phyloP scores from a whole-genome alignment of 1,140 invertebrate genomes.

The Achatina immaculata region DNA sequence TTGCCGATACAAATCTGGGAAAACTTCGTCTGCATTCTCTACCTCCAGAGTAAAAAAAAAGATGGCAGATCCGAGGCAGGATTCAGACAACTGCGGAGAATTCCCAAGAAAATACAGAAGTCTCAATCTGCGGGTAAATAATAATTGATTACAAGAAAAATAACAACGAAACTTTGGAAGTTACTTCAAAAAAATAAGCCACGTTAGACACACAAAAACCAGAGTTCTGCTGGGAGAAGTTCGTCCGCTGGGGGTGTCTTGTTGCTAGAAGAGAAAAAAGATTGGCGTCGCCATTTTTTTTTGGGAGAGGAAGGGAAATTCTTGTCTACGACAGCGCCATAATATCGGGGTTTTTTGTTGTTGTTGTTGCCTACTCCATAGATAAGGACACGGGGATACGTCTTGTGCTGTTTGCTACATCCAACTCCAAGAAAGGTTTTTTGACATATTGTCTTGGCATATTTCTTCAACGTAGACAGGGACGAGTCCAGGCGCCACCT shows the following conservation, averaged over 20 bases:
- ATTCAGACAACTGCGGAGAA: too few species aligned
- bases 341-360: slow-evolving; percentile 2
- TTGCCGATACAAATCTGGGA: slow-evolving; percentile 21
- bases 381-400: not conserved
- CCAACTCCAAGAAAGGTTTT: too few species aligned
- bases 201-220: not conserved
- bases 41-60: not conserved
- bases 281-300: not conserved
- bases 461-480: not conserved
- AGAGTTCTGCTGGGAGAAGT: not conserved
- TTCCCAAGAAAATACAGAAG: not conserved
- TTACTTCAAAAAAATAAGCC: not conserved
- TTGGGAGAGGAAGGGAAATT: not conserved
- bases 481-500: not conserved
- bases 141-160: slow-evolving; percentile 13
- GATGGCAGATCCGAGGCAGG: not conserved
- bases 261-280: not conserved
- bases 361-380: not conserved
- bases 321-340: not conserved
- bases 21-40: slow-evolving; percentile 13
- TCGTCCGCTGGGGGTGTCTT: not conserved
- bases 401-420: not conserved
- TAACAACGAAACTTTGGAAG: not conserved
- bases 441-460: not conserved
- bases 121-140: not conserved